Percentiles rank a stretch among this genome's conserved stretches.
These are phyloP conservation scores for Phortica magna DNA, from an alignment of 2,888 invertebrate species.

Conservation along the genomic window DNA sequence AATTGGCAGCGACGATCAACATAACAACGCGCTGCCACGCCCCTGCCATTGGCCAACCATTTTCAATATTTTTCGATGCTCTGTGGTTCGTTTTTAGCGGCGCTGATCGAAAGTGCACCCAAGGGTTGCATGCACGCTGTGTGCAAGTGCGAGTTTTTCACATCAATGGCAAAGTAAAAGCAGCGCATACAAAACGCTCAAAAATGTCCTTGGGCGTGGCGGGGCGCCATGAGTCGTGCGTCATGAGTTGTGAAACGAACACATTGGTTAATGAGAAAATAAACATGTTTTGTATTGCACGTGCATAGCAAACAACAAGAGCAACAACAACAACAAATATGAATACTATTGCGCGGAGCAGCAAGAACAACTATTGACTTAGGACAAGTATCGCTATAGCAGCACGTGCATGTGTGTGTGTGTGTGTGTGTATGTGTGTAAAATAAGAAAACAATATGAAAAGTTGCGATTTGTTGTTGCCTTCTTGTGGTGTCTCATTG, in stretches of 20 bases:
- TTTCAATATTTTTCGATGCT: not conserved
- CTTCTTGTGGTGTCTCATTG: conserved; percentile 1
- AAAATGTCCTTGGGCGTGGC: too few relatives aligned
- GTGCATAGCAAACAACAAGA: not conserved
- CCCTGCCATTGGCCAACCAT: not conserved
- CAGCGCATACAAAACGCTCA: not conserved
- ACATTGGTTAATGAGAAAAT: not conserved
- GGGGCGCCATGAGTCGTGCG: not conserved
- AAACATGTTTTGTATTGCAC: not conserved
- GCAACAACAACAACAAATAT: not conserved
- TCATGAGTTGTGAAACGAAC: too few relatives aligned
- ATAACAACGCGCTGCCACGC: too few relatives aligned
- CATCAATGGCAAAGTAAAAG: conserved; percentile 64
- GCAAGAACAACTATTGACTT: conserved; percentile 54
- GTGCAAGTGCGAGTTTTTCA: conserved; percentile 46
- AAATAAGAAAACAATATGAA: conserved; percentile 16
- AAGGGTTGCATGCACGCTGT: conserved; percentile 58
- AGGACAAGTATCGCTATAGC: conserved; percentile 42
- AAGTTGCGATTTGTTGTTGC: not conserved
- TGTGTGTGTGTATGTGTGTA: not conserved
- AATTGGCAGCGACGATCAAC: too few relatives aligned
- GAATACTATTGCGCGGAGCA: not conserved
- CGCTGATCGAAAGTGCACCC: conserved; percentile 53
- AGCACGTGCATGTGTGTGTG: not conserved
- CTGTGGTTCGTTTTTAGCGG: not conserved